Base-by-base conservation (phyloP, 2,888 invertebrate species). In the Gymnocheta viridis region DNA sequence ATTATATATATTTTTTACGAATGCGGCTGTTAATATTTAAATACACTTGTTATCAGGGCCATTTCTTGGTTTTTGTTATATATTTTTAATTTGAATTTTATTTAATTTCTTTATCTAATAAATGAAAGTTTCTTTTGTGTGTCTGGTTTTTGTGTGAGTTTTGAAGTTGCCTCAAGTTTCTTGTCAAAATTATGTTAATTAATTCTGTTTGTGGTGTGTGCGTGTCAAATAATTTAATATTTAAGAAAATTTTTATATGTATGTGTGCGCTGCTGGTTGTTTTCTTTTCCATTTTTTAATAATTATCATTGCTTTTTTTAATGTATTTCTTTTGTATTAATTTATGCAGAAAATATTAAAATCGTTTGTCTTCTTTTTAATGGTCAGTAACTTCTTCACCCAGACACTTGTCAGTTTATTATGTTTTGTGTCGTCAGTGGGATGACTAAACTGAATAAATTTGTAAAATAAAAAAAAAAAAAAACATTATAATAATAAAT, bases 121-220 rank as follows among this genome's bases (percentile, higher is more conserved):
- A 19, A 56, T 38, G 10, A 22, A 41, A 27, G 17, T 70, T 41
- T 54, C 27, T 32, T 35, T 41, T 41, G 12, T 56, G 0, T 9
- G 10, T 51, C 19, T 56, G n/a, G 1, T 14, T 27, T 17, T 70
- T 27, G 1, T 19, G 9, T 32, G n/a, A 10, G 44, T 58, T 51
- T 44, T n/a, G 2, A 27, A 58, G 27, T 51, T 60, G 47, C 38
- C 41, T 60, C 19, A 10, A 38, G 60, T 60, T 44, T 32, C 56
- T 56, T 24, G 41, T 78, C 60, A 12, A 67, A 60, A 38, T 78
- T 78, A 78, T 78, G 78, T 62, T 51, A 70, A 78, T 78, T 78
- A 70, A 62, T 58, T 9, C 19, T 66, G 29, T 32, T 74, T 66
- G 29, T 32, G 64, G 51, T 41, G 19, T 77, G 58, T 62, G 69